phyloP scores from a whole-genome alignment of 2,888 invertebrate species.

The Drosophila suboccidentalis region DNA sequence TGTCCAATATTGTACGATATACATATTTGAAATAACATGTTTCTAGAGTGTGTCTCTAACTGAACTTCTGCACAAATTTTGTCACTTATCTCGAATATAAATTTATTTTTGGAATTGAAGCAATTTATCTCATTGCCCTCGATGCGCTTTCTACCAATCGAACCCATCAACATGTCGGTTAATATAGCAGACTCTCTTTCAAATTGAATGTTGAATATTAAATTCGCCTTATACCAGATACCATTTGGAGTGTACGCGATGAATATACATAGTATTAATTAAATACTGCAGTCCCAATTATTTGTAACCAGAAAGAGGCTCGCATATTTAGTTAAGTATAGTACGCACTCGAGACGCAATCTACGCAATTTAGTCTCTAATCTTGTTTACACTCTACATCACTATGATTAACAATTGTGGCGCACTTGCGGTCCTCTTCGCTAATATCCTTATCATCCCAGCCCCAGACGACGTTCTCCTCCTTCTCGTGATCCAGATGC shows the following conservation, averaged over 20 bases:
- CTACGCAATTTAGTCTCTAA: constrained; percentile 73
- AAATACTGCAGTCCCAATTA: constrained; percentile 72
- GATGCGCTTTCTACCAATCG: constrained; percentile 24
- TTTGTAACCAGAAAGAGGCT: constrained; percentile 46
- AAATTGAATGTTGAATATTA: constrained; percentile 1
- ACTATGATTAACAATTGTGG: constrained; percentile 76
- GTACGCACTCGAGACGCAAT: constrained; percentile 40
- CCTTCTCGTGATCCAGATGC: constrained; percentile 84
- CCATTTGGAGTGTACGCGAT: constrained; percentile 56
- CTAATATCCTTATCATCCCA: constrained; percentile 93
- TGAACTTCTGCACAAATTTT: constrained; percentile 15
- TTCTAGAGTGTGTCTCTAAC: too few species aligned
- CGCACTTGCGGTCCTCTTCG: constrained; percentile 88
- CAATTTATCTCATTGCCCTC: constrained; percentile 58
- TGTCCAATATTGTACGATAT: constrained; percentile 31
- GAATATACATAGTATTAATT: constrained; percentile 55
- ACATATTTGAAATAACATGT: constrained; percentile 21
- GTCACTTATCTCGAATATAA: constrained; percentile 66
- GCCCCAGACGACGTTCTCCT: constrained; percentile 90
- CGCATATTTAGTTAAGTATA: constrained; percentile 33
- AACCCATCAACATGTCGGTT: constrained; percentile 21
- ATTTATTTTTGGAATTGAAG: constrained; percentile 74
- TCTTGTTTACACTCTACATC: constrained; percentile 74
- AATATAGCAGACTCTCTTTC: constrained; percentile 27
- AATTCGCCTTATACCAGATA: constrained; percentile 57